Evolutionary conservation across 2,888 invertebrate genomes (phyloP).

Genomic region (Heteromyza rotundicornis): DNA sequence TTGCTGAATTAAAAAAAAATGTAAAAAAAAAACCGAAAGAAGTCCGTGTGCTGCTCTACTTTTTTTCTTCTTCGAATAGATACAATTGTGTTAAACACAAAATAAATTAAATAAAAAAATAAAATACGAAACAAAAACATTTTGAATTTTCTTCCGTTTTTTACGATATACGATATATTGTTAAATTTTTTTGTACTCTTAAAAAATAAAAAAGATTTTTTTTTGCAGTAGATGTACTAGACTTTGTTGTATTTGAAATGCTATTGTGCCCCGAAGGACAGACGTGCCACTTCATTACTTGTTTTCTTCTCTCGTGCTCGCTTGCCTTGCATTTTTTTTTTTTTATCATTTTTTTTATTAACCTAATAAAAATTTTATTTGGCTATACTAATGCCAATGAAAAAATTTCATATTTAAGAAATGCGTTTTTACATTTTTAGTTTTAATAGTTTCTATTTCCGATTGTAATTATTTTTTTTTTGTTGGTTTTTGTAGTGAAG

Average conservation of each 20-base stretch:
- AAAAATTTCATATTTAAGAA: neutral
- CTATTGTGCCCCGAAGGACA: no score
- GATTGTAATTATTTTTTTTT: no score
- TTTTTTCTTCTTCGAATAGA: neutral
- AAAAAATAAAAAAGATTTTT: no score
- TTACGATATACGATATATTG: no score
- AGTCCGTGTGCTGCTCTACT: neutral
- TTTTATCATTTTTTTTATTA: neutral
- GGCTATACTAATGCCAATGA: neutral
- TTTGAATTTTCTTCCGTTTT: neutral
- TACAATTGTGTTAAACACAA: conserved; percentile 30
- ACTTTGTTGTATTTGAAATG: no score
- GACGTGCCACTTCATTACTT: no score
- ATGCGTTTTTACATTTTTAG: neutral
- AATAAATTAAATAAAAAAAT: conserved; percentile 28
- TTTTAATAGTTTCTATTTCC: neutral
- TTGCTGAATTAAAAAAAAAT: neutral
- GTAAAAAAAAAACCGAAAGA: neutral
- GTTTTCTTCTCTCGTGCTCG: neutral
- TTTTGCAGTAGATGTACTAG: no score
- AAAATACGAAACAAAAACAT: conserved; percentile 1
- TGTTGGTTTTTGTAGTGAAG: no score
- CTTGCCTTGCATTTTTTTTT: neutral
- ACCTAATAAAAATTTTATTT: neutral
- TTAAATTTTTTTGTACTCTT: no score